Evolutionary conservation across 2,113 vertebrate genomes (phyloP).

Genomic region (Ovis canadensis): DNA sequence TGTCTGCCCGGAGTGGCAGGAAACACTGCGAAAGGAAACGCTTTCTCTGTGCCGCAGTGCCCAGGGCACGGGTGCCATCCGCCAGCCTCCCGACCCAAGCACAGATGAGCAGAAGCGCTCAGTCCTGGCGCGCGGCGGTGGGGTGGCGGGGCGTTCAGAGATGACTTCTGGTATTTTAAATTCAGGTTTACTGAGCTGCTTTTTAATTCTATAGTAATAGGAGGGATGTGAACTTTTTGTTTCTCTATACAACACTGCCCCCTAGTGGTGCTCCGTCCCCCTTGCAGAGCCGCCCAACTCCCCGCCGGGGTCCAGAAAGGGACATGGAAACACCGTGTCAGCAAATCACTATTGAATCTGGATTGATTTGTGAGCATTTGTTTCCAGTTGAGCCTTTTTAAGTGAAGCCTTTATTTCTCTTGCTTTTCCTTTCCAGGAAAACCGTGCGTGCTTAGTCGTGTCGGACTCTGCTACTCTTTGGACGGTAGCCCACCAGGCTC

Average conservation of each 20-base stretch:
- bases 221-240: background rate
- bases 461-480: background rate
- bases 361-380: background rate
- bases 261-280: background rate
- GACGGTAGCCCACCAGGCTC: background rate
- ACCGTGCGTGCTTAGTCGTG: background rate
- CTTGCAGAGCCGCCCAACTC: background rate
- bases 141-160: background rate
- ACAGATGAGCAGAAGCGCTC: background rate
- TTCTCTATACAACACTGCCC: slow-evolving; percentile 4
- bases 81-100: background rate
- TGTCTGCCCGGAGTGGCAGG: no score
- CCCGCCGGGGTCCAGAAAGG: background rate
- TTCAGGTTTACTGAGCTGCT: background rate
- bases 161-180: background rate
- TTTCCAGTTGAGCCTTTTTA: background rate
- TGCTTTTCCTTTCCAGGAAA: background rate
- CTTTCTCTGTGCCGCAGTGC: no score
- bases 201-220: background rate
- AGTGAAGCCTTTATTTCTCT: background rate
- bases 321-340: background rate
- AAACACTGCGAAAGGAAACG: background rate
- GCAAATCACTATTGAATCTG: background rate
- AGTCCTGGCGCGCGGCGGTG: background rate
- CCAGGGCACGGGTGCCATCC: background rate